A percentile compares a stretch with the other conserved stretches of the same genome.
These are phyloP conservation scores for Equus quagga DNA, from an alignment of 2,113 vertebrate species.

Conservation along the genomic window DNA sequence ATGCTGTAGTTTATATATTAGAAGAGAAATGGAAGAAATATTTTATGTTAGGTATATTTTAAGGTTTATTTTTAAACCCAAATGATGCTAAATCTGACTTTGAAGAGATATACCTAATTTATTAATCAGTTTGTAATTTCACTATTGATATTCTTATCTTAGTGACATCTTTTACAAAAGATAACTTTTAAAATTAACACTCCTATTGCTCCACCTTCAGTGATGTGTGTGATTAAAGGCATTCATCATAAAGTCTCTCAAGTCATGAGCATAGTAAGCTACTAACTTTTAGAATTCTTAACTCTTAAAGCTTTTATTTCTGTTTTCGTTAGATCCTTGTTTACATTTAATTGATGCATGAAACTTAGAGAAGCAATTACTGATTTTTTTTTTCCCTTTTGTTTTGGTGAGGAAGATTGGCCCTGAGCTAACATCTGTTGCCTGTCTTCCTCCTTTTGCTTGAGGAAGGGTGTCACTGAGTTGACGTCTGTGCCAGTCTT, in stretches of 20 bases:
- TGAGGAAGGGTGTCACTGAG: too few relatives aligned
- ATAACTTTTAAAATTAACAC: slow-evolving; percentile 35
- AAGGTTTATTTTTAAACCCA: neutral
- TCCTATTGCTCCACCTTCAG: neutral
- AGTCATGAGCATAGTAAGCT: neutral
- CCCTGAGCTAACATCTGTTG: too few relatives aligned
- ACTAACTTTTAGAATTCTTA: slow-evolving; percentile 14
- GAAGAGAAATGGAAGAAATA: slow-evolving; percentile 12
- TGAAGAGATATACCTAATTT: slow-evolving; percentile 3
- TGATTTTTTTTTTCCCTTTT: neutral
- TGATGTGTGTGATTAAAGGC: neutral
- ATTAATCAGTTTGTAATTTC: slow-evolving; percentile 17
- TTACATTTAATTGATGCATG: slow-evolving; percentile 7
- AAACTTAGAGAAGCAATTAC: neutral
- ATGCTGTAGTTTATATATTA: neutral
- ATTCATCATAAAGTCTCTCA: slow-evolving; percentile 14
- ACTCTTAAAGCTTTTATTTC: slow-evolving; percentile 25
- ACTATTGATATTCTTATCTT: neutral
- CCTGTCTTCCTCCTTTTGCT: too few relatives aligned
- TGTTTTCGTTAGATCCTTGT: slow-evolving; percentile 27
- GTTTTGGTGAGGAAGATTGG: too few relatives aligned
- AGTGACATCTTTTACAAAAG: slow-evolving; percentile 4
- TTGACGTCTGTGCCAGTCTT: too few relatives aligned
- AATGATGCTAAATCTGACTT: neutral
- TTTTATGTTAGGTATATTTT: neutral